Base-by-base conservation (phyloP, 2,888 invertebrate genomes). In the Ormyrus labotus region DNA sequence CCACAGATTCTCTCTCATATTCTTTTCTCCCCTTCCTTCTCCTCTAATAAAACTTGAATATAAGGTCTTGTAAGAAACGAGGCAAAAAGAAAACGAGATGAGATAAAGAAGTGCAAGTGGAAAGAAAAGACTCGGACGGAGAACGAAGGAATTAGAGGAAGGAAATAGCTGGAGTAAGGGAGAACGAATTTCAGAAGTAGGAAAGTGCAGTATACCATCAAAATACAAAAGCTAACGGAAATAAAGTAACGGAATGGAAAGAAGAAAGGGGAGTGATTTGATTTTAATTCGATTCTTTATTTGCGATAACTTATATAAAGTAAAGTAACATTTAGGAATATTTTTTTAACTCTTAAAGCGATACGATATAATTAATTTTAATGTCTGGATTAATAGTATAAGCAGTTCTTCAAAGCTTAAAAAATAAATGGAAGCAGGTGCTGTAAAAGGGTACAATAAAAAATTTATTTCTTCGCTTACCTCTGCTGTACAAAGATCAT, bases 201-300 rank as follows among this genome's bases (percentile, higher is more conserved):
- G 45, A 65, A 47, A 69, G 7, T 60, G 13, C 5, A 11, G 34
- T 19, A 10, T 51, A 51, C 61, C 55, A 69, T 61, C 47, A 55
- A 76, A 53, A 58, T 57, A 48, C 47, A 64, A 19, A 58, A 57
- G 64, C 55, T 45, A 10, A 5, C 19, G 53, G 50, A 19, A 65
- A 60, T 9, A n/a, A n/a, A 53, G 47, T 9, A 53, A 51, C 51
- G 51, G 61, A 48, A 47, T 63, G 55, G 64, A 51, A 65, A 50
- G 58, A 13, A 48, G 10, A 50, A 58, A 61, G 55, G 47, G 8
- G 80, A 68, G 57, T 57, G 50, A 73, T 68, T 78, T 65, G 68
- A 81, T 80, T 80, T 74, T 70, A 11, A 80, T 80, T 75, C 70
- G 47, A 75, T 80, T 34, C 34, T 34, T 74, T 50, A 58, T 73